A percentile compares a stretch with the other conserved stretches of the same genome.
Conservation (phyloP, 2,797 vertebrate genomes). For the Tokudaia tokunoshimensis region DNA sequence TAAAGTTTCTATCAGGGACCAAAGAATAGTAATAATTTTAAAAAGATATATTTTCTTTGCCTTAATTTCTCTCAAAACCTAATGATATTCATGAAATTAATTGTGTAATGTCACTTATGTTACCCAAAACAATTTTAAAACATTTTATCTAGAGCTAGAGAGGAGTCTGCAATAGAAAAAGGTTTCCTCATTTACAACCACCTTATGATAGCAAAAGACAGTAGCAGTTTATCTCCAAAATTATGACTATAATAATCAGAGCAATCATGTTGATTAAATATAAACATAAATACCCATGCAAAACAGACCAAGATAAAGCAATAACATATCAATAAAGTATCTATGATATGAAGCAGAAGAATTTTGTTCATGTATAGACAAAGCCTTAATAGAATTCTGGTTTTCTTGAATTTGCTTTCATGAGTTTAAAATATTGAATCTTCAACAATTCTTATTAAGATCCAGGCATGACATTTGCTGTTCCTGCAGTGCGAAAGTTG, state of each 20-base stretch:
- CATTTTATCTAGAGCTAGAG: not conserved
- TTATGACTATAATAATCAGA: not conserved
- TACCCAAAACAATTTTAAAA: not conserved
- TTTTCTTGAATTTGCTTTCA: not conserved
- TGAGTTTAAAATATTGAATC: not conserved
- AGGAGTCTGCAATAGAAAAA: not conserved
- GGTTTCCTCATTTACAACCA: fast-evolving
- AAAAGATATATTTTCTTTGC: not conserved
- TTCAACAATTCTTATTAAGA: not conserved
- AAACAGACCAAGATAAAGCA: not conserved
- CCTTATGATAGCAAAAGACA: not conserved
- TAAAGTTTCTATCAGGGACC: not conserved
- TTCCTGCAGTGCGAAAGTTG: not conserved
- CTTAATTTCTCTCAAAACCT: not conserved
- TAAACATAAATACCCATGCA: not conserved
- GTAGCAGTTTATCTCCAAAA: not conserved
- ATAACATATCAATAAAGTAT: not conserved
- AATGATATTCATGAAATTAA: not conserved
- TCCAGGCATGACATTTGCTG: not conserved
- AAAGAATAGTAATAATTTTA: not conserved
- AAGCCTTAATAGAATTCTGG: not conserved
- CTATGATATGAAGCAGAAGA: not conserved
- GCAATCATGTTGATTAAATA: not conserved
- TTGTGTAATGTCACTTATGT: not conserved
- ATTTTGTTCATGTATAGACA: not conserved